These are phyloP conservation scores for Noctua fimbriata DNA, from an alignment of 2,888 invertebrate genomes.

Conservation along the genomic window DNA sequence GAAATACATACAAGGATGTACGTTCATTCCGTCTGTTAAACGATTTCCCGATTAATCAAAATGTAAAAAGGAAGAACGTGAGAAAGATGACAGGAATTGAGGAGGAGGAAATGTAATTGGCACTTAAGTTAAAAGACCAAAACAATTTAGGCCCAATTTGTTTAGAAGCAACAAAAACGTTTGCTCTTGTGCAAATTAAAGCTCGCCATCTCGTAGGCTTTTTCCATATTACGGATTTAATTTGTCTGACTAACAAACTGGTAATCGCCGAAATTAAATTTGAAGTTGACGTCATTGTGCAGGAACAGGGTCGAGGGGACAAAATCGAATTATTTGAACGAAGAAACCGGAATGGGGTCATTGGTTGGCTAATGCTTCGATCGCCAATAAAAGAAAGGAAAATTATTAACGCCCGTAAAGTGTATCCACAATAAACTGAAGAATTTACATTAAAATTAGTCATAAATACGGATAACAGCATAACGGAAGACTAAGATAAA, in stretches of 20 bases:
- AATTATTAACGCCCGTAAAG: conserved; percentile 23
- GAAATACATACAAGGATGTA: conserved; percentile 30
- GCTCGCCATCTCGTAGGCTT: conserved; percentile 21
- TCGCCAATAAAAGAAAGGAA: conserved; percentile 13
- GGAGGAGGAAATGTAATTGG: conserved; percentile 42
- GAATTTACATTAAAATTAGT: conserved; percentile 12
- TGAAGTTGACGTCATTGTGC: conserved; percentile 59
- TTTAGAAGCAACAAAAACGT: conserved; percentile 41
- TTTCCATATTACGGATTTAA: conserved; percentile 42
- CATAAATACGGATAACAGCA: conserved; percentile 4
- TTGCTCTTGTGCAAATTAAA: conserved; percentile 51
- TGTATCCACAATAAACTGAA: conserved; percentile 17
- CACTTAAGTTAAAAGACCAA: conserved; percentile 34
- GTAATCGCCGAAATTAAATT: conserved; percentile 54
- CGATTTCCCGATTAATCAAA: conserved; percentile 36
- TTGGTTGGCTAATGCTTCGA: conserved; percentile 42
- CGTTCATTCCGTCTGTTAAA: conserved; percentile 20
- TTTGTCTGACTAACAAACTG: conserved; percentile 52
- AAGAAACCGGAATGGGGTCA: conserved; percentile 62
- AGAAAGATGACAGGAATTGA: conserved; percentile 24
- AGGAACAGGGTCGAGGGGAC: conserved; percentile 41
- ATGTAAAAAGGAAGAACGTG: conserved; percentile 14
- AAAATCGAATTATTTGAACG: conserved; percentile 50
- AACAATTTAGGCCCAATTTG: conserved; percentile 52
- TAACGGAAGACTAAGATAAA: conserved; percentile 10